These are phyloP conservation scores for Tauraco hartlaubi DNA, from an alignment of 2,797 vertebrate genomes.

Conservation along the genomic window DNA sequence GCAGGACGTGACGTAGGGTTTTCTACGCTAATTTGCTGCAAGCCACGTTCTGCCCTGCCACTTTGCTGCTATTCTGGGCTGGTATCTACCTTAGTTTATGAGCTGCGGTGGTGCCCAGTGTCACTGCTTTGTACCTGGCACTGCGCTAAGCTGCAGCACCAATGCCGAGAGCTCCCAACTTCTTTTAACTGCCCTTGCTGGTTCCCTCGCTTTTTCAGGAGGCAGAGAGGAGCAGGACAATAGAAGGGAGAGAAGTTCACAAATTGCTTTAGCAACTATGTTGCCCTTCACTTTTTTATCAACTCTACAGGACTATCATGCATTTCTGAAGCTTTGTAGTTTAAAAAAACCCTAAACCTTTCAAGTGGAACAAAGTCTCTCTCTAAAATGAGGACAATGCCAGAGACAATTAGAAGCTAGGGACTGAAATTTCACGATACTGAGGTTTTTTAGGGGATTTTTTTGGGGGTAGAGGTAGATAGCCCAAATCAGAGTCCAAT, in stretches of 20 bases:
- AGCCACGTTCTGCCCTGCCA: background rate
- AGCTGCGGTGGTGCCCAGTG: background rate
- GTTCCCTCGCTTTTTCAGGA: accelerated
- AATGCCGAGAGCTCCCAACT: background rate
- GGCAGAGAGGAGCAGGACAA: background rate
- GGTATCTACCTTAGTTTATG: background rate
- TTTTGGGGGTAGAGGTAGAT: accelerated
- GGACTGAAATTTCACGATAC: background rate
- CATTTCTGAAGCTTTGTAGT: background rate
- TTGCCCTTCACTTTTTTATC: background rate
- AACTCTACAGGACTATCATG: background rate
- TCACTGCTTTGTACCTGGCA: background rate
- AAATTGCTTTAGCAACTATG: background rate
- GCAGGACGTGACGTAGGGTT: background rate
- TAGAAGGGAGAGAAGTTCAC: background rate
- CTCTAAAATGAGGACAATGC: background rate
- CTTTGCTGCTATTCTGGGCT: background rate
- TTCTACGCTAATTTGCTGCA: background rate
- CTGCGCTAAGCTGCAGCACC: background rate
- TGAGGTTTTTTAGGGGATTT: accelerated
- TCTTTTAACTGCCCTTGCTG: background rate
- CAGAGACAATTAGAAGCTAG: background rate
- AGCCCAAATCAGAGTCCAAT: background rate
- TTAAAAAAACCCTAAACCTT: background rate
- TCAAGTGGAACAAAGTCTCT: background rate